Base-by-base conservation (phyloP, 2,113 vertebrate genomes). In the Myrmecophaga tridactyla region DNA sequence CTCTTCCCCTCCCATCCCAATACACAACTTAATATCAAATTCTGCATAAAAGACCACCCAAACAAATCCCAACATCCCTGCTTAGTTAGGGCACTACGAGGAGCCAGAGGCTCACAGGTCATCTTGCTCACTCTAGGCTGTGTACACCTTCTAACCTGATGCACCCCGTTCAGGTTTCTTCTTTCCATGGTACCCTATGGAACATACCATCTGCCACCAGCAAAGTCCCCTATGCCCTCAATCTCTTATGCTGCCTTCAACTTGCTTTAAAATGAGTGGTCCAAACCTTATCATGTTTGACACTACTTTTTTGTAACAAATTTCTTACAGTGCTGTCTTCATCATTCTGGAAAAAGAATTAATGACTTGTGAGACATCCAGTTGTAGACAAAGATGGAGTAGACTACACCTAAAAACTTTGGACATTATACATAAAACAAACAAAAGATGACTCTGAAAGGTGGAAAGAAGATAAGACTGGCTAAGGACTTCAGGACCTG, bases 61-160 rank as follows among this genome's bases (percentile, higher is more conserved):
- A 41, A 34, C 51, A 13, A 25, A 8, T 27, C 39, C 39, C 29
- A 18, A n/a, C 9, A 6, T 18, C 21, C 39, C 63, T 58, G 29
- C 25, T 12, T 13, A 14, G 31, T n/a, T 65, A 23, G 39, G 73
- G 34, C 1, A 1, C 31, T 77, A 39, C n/a, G 2, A 39, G 60
- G 39, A 29, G 27, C 6, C 5, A 25, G 34, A 36, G 7, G 34
- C 1, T 14, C 21, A n/a, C 15, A 17, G 20, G 46, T 0, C 36
- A 2, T 31, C 4, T 29, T 31, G 17, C 4, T 53, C 53, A 43
- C 10, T 34, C 34, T 29, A 31, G 67, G 7, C 18, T 69, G n/a
- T 69, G 7, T 51, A 48, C 3, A 8, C 17, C 9, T 8, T 27
- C 75, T 10, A 29, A 31, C 21, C 31, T 56, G 27, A 11, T 29